phyloP scores from a whole-genome alignment of 2,888 invertebrate genomes.

The Allolobophora icterica region DNA sequence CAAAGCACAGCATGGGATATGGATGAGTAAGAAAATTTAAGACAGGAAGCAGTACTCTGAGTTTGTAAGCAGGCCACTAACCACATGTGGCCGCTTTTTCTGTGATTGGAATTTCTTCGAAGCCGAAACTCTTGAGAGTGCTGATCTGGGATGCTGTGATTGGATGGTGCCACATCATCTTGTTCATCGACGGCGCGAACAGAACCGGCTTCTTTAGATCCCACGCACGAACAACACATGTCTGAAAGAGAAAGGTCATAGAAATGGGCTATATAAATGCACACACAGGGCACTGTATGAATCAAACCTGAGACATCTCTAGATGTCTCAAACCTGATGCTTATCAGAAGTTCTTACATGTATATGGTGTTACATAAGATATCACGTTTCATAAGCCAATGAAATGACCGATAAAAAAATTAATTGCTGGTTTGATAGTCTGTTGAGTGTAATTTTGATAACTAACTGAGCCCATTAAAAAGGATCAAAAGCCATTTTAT shows the following conservation, averaged over 20 bases:
- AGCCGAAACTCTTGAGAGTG: constrained; percentile 77
- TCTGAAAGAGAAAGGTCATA: constrained; percentile 56
- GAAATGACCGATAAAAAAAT: background rate
- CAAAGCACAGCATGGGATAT: background rate
- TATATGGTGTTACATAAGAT: background rate
- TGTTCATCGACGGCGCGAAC: constrained; percentile 98
- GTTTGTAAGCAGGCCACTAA: background rate
- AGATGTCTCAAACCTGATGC: background rate
- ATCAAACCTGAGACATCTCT: too few species aligned
- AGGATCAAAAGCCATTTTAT: too few species aligned
- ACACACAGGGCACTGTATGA: background rate
- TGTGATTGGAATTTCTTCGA: constrained; percentile 82
- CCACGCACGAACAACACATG: constrained; percentile 91
- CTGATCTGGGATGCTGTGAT: constrained; percentile 64
- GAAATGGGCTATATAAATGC: background rate
- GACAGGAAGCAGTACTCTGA: background rate
- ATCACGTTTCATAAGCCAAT: too few species aligned
- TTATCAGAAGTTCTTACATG: background rate
- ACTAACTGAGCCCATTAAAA: background rate
- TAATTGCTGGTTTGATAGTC: background rate
- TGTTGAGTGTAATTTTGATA: background rate
- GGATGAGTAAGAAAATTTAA: background rate
- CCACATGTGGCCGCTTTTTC: constrained; percentile 92
- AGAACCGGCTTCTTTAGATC: constrained; percentile 78
- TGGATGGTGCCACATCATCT: constrained; percentile 94